Base-by-base conservation (phyloP, 2,797 vertebrate genomes). In the Sebastes cheni region DNA sequence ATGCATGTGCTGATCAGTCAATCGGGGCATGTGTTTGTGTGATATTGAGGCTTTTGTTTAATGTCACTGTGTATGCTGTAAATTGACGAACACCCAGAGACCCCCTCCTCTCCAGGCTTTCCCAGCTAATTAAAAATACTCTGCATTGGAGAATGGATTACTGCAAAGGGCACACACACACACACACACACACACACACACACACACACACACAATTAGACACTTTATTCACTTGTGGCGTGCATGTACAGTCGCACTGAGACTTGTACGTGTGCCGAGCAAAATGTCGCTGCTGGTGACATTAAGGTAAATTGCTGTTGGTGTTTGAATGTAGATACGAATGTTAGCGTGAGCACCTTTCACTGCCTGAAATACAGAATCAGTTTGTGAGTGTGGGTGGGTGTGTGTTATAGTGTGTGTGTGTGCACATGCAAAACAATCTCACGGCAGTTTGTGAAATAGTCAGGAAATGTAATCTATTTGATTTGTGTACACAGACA, bases 51-150 rank as follows among this genome's bases (percentile, higher is more conserved):
- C 71, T 87, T 85, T 52, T 85, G 81, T 91, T 90, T 89, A 89
- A 88, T 89, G 86, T 83, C 88, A 85, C 73, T 88, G 82, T 86
- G 67, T 68, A 50, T 82, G 80, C 75, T 81, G 75, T 88, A 91
- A 89, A 89, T 81, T 85, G 81, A 85, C 75, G 20, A 80, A 85
- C 71, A 79, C 50, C 56, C 67, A 69, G 22, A 84, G 68, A 52
- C 50, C 50, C 22, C 6, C 39, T 59, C 25, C 60, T 79, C 78
- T 86, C 23, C 1, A 64, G 72, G 62, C 62, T 81, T 81, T 84
- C 60, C 50, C 8, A 59, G 71, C 84, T 91, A 90, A 93, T 93
- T 92, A 92, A 91, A 89, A 90, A 82, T 72, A 85, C 83, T 79
- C 75, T 80, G 79, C 75, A 84, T 75, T 66, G 79, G 82, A 86